phyloP scores from a whole-genome alignment of 2,113 vertebrate species.

The Bufo gargarizans region DNA sequence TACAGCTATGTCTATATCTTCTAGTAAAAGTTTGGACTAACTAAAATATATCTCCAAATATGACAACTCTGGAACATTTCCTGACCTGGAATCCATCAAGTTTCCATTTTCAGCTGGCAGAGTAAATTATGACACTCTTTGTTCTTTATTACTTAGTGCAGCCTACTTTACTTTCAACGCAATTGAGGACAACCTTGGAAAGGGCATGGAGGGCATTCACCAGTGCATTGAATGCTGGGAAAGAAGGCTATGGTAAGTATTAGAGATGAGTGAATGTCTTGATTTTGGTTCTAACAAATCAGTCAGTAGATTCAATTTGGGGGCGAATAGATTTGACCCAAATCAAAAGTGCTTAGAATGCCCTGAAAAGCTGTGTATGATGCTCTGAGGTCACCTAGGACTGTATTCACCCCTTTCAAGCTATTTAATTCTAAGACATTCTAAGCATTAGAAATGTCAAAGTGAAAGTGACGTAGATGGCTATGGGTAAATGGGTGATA shows the following conservation, averaged over 20 bases:
- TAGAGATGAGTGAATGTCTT: too few relatives aligned
- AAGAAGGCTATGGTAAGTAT: neutral
- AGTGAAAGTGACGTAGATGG: too few relatives aligned
- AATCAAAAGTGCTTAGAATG: too few relatives aligned
- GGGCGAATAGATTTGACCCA: too few relatives aligned
- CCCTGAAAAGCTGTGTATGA: too few relatives aligned
- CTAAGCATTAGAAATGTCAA: too few relatives aligned
- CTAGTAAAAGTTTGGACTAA: neutral
- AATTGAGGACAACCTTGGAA: neutral
- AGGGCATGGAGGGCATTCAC: neutral
- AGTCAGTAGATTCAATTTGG: too few relatives aligned
- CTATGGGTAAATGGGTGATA: too few relatives aligned
- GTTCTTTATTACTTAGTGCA: neutral
- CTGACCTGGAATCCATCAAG: slow-evolving; percentile 9
- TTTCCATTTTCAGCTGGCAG: neutral
- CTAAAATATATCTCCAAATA: neutral
- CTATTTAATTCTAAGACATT: too few relatives aligned
- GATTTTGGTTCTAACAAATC: too few relatives aligned
- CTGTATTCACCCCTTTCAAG: too few relatives aligned
- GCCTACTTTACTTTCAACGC: neutral
- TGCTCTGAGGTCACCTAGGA: too few relatives aligned
- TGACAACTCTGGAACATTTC: slow-evolving; percentile 4
- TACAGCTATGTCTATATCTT: neutral
- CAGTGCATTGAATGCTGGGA: neutral
- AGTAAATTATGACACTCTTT: neutral